Base-by-base conservation (phyloP, 2,113 vertebrate genomes). In the Saguinus imperator region DNA sequence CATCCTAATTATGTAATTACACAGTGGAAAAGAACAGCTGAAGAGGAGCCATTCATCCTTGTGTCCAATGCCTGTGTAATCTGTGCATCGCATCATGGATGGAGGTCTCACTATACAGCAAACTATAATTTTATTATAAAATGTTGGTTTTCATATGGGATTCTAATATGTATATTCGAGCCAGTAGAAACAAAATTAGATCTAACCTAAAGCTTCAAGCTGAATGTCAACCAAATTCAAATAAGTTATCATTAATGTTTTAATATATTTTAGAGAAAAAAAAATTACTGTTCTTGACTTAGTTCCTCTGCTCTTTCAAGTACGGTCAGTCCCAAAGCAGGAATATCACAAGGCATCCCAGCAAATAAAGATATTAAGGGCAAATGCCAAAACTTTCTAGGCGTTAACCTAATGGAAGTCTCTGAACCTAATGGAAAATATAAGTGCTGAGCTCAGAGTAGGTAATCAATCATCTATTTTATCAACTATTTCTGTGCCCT, bases 1-100 rank as follows among this genome's bases (percentile, higher is more conserved):
- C 88, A 86, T 93, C 95, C 97, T 97, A 97, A 98, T 98, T 96
- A 97, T 94, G n/a, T 97, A 97, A 98, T 98, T 97, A 98, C 97
- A 98, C 98, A 97, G 97, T 98, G 66, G 96, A 95, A 88, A 87
- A 94, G 94, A 95, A 96, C 97, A 98, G 98, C 98, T 98, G 98
- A 97, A 96, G 92, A 92, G 90, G 21, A 96, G 96, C 25, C 85
- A 94, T 87, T 83, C 87, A 92, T 81, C 82, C 87, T 94, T 85
- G 82, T 82, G 58, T 88, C 94, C 90, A 96, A 75, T 48, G 94
- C 84, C 84, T 87, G 81, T 43, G 40, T 88, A 91, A 89, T 95
- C 93, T 85, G 50, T 0, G 12, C 76, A 72, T 89, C 89, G 52
- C 70, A 89, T 96, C 94, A 96, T 81, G 73, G 80, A 95, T 89